phyloP scores from a whole-genome alignment of 2,797 vertebrate genomes.

The Phoeniculus purpureus region DNA sequence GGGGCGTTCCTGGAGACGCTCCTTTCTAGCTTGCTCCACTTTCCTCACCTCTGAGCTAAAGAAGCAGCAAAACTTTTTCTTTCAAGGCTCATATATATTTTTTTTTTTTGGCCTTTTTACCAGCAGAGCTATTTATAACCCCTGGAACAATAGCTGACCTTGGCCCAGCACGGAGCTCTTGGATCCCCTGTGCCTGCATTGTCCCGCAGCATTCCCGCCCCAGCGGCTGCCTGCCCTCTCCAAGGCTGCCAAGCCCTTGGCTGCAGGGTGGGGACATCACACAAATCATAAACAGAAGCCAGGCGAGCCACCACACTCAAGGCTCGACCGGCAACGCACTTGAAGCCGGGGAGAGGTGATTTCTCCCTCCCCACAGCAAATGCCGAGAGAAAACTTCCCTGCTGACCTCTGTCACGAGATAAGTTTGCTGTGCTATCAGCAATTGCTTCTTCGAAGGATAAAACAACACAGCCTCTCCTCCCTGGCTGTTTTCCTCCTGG shows the following conservation, averaged over 20 bases:
- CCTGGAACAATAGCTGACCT: constrained; percentile 74
- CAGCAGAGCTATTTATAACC: constrained; percentile 63
- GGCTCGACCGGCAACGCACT: background rate
- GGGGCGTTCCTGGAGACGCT: background rate
- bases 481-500: background rate
- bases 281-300: constrained; percentile 40
- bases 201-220: constrained; percentile 58
- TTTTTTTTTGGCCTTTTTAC: constrained; percentile 5
- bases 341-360: background rate
- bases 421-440: background rate
- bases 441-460: background rate
- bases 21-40: background rate
- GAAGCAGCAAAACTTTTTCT: background rate
- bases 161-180: constrained; percentile 33
- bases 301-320: background rate
- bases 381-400: background rate
- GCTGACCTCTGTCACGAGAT: background rate
- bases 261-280: constrained; percentile 41
- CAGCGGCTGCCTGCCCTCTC: constrained; percentile 12
- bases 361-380: background rate
- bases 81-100: background rate
- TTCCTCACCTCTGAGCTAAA: background rate
- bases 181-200: constrained; percentile 53
- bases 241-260: constrained; percentile 45
- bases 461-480: background rate